These are phyloP conservation scores for Arizona elegans DNA, from an alignment of 2,113 vertebrate species.

Conservation along the genomic window DNA sequence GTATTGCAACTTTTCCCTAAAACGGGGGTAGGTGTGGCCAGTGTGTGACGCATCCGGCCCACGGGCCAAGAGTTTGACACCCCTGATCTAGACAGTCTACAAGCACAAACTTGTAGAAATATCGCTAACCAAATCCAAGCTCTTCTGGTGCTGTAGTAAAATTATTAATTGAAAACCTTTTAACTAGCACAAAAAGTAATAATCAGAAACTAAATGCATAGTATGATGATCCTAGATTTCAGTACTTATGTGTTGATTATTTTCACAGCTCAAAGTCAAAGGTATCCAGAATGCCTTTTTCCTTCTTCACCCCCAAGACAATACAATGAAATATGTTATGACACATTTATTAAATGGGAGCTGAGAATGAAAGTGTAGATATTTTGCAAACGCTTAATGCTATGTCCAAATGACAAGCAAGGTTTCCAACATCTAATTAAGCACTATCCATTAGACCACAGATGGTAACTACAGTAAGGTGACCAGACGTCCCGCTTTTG, in stretches of 20 bases:
- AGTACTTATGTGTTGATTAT: slow-evolving; percentile 4
- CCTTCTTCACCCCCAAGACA: not conserved
- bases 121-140: not conserved
- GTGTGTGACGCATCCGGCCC: rapidly evolving
- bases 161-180: slow-evolving; percentile 16
- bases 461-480: not conserved
- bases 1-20: no score
- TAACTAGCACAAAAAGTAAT: not conserved
- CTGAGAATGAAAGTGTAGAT: not conserved
- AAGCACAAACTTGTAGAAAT: not conserved
- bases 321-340: not conserved
- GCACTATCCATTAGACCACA: not conserved
- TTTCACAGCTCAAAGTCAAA: not conserved
- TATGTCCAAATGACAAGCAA: not conserved
- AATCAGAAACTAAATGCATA: not conserved
- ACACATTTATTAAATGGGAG: not conserved
- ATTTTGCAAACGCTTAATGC: not conserved
- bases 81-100: not conserved
- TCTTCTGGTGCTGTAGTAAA: not conserved
- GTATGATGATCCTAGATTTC: not conserved
- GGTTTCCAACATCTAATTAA: not conserved
- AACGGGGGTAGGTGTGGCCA: no score
- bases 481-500: no score
- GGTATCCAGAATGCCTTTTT: not conserved
- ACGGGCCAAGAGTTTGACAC: rapidly evolving